Conservation (phyloP, 2,797 vertebrate species). For the Sarcophilus harrisii region DNA sequence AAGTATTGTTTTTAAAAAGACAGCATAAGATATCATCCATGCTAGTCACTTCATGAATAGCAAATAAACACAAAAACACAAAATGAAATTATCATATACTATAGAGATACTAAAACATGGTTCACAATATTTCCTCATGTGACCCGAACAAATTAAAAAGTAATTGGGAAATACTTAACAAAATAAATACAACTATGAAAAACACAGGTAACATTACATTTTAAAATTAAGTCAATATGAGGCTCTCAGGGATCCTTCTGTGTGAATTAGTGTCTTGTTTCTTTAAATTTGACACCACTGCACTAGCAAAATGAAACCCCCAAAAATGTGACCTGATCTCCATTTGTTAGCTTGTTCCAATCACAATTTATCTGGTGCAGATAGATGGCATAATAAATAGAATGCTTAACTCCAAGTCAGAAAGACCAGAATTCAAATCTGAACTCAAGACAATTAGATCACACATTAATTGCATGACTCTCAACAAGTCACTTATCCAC, state of each 20-base stretch:
- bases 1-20: not conserved
- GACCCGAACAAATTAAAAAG: not conserved
- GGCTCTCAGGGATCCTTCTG: not conserved
- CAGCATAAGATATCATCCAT: not conserved
- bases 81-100: not conserved
- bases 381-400: not conserved
- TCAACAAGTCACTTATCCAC: not conserved
- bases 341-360: not conserved
- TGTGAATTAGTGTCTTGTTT: not conserved
- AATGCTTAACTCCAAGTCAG: not conserved
- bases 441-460: not conserved
- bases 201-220: not conserved
- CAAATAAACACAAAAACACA: not conserved
- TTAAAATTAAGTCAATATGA: not conserved
- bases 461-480: not conserved
- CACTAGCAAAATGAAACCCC: not conserved
- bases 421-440: not conserved
- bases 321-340: not conserved
- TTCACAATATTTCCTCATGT: not conserved
- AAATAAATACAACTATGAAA: not conserved
- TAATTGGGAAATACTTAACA: not conserved
- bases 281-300: not conserved
- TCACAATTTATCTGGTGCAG: not conserved
- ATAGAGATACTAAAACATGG: not conserved
- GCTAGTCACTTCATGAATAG: not conserved